phyloP scores from a whole-genome alignment of 2,113 vertebrate genomes.

The Thryonomys swinderianus region DNA sequence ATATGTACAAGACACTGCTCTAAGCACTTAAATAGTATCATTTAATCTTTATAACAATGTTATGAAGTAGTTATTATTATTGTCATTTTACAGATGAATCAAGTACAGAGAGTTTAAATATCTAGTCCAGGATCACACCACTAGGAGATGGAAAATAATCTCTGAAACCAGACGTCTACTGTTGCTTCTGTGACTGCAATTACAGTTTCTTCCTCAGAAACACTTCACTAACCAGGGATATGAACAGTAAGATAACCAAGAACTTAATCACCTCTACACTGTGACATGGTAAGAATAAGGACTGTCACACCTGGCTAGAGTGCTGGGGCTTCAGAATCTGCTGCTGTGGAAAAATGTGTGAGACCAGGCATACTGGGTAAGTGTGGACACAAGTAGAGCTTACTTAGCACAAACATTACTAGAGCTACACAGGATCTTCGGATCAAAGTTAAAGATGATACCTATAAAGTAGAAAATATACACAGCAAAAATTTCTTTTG shows the following conservation, averaged over 20 bases:
- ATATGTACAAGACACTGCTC: neutral
- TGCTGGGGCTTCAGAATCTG: neutral
- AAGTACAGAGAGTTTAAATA: conserved; percentile 25
- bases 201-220: neutral
- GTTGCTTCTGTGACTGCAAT: neutral
- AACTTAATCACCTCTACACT: neutral
- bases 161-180: neutral
- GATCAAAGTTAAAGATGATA: neutral
- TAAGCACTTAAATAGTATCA: neutral
- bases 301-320: neutral
- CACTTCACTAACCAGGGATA: neutral
- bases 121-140: conserved; percentile 23
- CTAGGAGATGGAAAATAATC: neutral
- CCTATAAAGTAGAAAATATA: neutral
- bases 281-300: neutral
- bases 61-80: neutral
- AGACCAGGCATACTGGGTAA: neutral
- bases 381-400: neutral
- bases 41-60: conserved; percentile 12
- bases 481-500: neutral
- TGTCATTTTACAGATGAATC: conserved; percentile 10
- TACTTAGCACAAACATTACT: neutral
- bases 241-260: conserved; percentile 3
- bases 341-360: neutral
- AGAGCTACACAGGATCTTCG: neutral